Conservation (phyloP, 2,797 vertebrate species). For the Borostomias antarcticus region DNA sequence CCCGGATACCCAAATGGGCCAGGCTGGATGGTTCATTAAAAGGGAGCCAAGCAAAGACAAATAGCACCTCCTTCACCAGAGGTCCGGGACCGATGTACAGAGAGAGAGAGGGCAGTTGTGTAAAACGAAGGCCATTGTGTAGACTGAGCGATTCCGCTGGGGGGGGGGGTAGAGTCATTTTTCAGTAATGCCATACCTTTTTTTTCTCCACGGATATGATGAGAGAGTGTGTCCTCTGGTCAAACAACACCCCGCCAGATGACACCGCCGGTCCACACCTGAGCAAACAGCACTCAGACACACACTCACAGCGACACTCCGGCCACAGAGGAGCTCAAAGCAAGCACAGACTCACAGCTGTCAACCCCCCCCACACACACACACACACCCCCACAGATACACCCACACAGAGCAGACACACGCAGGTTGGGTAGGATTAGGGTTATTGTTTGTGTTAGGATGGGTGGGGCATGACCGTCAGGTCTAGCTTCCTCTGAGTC, state of each 20-base stretch:
- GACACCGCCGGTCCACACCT: conserved; percentile 56
- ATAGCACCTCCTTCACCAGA: no score
- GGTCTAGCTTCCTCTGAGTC: conserved; percentile 27
- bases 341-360: conserved; percentile 55
- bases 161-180: conserved; percentile 6
- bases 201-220: conserved; percentile 33
- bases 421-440: conserved; percentile 10
- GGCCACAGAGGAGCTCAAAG: no score
- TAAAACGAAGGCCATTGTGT: conserved; percentile 17
- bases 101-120: conserved; percentile 12
- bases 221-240: conserved; percentile 23
- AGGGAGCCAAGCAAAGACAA: background rate
- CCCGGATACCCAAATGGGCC: background rate
- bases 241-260: conserved; percentile 58
- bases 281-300: conserved; percentile 65
- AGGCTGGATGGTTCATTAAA: background rate
- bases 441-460: background rate
- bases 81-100: no score
- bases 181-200: conserved; percentile 35
- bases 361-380: conserved; percentile 33
- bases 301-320: conserved; percentile 41
- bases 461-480: no score
- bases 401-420: conserved; percentile 34
- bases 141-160: conserved; percentile 24
- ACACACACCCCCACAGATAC: conserved; percentile 51